These are phyloP conservation scores for Vireo griseus DNA, from an alignment of 2,797 vertebrate species.

Conservation along the genomic window DNA sequence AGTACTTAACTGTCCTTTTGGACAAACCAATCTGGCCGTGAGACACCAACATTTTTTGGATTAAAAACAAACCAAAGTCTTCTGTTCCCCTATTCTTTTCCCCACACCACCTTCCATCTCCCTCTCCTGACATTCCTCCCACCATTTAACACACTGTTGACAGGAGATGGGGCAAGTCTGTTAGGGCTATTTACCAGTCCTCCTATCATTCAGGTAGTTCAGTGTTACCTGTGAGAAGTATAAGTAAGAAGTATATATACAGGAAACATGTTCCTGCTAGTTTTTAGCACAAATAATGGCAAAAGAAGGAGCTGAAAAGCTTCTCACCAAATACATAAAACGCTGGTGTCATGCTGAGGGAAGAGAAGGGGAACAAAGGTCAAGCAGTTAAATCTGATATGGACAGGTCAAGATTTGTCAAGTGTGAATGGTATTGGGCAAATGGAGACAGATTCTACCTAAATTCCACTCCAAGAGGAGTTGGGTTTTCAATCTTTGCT, in stretches of 20 bases:
- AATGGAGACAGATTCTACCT: background rate
- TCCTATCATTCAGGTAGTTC: background rate
- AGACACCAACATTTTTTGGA: background rate
- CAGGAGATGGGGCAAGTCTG: background rate
- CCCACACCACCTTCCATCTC: background rate
- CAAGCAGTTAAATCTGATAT: background rate
- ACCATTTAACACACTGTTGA: background rate
- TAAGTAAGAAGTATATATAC: background rate
- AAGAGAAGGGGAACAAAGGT: background rate
- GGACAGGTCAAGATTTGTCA: background rate
- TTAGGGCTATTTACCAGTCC: background rate
- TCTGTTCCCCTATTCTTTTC: background rate
- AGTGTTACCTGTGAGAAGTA: accelerated
- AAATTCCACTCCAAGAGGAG: background rate
- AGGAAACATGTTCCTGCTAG: background rate
- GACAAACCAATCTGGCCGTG: background rate
- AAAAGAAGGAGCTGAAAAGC: background rate
- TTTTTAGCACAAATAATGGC: background rate
- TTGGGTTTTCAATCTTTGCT: background rate
- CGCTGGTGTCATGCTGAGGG: background rate
- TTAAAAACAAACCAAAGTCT: background rate
- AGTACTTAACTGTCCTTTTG: background rate
- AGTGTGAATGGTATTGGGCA: background rate
- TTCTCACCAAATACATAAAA: background rate
- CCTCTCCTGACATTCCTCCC: background rate